Conservation (phyloP, 2,797 vertebrate species). For the Ctenopoma multispine region DNA sequence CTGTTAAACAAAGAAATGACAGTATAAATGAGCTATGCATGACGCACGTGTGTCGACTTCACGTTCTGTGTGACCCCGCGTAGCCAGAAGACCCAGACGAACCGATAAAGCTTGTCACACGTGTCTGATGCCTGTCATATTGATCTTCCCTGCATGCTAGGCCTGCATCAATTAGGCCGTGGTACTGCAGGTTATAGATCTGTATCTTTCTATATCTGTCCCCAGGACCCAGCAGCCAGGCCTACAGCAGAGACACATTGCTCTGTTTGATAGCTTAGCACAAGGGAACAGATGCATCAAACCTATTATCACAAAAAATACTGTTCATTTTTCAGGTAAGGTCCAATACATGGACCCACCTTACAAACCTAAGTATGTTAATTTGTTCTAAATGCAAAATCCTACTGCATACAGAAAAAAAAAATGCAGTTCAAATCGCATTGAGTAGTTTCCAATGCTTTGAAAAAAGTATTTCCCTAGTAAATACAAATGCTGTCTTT, state of each 20-base stretch:
- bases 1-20: conserved; percentile 68
- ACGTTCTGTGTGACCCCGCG: conserved; percentile 47
- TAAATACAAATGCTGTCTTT: too few species aligned
- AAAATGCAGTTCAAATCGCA: conserved; percentile 17
- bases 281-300: conserved; percentile 49
- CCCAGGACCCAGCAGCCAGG: conserved; percentile 52
- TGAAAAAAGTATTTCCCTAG: too few species aligned
- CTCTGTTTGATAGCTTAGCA: conserved; percentile 60
- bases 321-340: conserved; percentile 4
- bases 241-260: conserved; percentile 56
- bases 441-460: conserved; percentile 24
- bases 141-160: conserved; percentile 58
- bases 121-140: conserved; percentile 72
- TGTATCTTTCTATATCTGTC: conserved; percentile 70
- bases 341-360: background rate
- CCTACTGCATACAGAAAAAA: conserved; percentile 8
- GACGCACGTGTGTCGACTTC: conserved; percentile 49
- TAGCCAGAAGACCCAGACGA: conserved; percentile 56
- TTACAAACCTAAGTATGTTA: background rate
- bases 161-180: conserved; percentile 71
- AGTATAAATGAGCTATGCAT: conserved; percentile 51
- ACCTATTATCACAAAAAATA: conserved; percentile 40
- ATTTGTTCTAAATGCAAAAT: conserved; percentile 12
- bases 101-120: conserved; percentile 69
- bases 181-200: conserved; percentile 74